Conservation (phyloP, 1,140 invertebrate species). For the Heterodera schachtii region DNA sequence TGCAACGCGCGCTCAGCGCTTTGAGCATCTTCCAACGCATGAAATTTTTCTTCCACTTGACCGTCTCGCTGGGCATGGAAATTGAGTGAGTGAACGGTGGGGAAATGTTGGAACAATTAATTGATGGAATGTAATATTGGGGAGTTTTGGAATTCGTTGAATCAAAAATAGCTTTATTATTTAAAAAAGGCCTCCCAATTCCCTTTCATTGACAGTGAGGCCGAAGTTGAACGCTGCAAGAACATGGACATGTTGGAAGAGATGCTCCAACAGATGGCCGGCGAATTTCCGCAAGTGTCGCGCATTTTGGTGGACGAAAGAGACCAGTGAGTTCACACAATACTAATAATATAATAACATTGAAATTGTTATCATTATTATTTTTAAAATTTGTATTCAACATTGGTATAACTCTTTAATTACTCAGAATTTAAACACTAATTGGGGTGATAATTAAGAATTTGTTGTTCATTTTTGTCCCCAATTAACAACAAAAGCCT, state of each 20-base stretch:
- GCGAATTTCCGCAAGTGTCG: constrained; percentile 84
- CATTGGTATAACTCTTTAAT: no score
- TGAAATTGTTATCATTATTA: neutral
- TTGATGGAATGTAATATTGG: no score
- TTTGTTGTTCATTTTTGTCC: no score
- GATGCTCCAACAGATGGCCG: constrained; percentile 85
- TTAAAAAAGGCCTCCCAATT: no score
- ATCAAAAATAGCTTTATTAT: no score
- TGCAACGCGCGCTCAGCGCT: constrained; percentile 56
- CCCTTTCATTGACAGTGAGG: no score
- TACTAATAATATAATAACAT: no score
- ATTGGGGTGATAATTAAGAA: no score
- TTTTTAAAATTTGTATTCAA: constrained; percentile 1
- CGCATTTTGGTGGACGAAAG: constrained; percentile 90
- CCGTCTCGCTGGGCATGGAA: constrained; percentile 44
- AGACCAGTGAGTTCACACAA: constrained; percentile 70
- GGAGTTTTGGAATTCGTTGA: no score
- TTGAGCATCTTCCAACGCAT: constrained; percentile 58
- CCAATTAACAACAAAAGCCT: no score
- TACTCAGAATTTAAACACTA: neutral
- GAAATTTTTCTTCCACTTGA: constrained; percentile 56
- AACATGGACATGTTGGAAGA: constrained; percentile 85
- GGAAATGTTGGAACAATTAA: no score
- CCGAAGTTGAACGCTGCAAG: constrained; percentile 57
- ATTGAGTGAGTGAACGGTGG: constrained; percentile 50